phyloP scores from a whole-genome alignment of 2,888 invertebrate genomes.

The Lithosia quadra region DNA sequence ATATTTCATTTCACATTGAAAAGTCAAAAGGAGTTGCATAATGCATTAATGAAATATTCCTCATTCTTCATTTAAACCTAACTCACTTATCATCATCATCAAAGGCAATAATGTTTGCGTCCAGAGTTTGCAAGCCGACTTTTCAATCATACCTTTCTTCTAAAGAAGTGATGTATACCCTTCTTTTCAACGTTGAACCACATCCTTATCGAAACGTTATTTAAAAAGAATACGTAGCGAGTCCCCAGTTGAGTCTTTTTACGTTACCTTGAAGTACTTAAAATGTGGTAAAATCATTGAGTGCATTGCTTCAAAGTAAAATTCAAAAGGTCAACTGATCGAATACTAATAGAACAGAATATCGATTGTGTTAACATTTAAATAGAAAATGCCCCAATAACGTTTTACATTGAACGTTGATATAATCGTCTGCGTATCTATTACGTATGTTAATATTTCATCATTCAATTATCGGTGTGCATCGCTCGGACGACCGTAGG shows the following conservation, averaged over 20 bases:
- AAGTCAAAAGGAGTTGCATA: no score
- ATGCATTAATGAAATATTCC: no score
- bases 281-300: background rate
- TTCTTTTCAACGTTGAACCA: no score
- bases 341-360: background rate
- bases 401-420: conserved; percentile 15
- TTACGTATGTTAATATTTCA: conserved; percentile 68
- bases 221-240: background rate
- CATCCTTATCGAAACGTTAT: background rate
- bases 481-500: conserved; percentile 53
- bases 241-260: background rate
- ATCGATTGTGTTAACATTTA: conserved; percentile 6
- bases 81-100: background rate
- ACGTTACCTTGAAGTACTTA: background rate
- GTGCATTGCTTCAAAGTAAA: background rate
- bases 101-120: no score
- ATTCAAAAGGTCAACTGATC: background rate
- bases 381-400: conserved; percentile 10
- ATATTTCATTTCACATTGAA: no score
- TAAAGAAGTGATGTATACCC: no score
- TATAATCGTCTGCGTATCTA: conserved; percentile 41
- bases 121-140: background rate
- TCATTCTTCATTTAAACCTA: background rate
- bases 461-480: conserved; percentile 68
- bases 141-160: background rate